Evolutionary conservation across 2,888 invertebrate genomes (phyloP), one percentile per base, ranked within the genome.

Genomic region (Machimus rusticus): DNA sequence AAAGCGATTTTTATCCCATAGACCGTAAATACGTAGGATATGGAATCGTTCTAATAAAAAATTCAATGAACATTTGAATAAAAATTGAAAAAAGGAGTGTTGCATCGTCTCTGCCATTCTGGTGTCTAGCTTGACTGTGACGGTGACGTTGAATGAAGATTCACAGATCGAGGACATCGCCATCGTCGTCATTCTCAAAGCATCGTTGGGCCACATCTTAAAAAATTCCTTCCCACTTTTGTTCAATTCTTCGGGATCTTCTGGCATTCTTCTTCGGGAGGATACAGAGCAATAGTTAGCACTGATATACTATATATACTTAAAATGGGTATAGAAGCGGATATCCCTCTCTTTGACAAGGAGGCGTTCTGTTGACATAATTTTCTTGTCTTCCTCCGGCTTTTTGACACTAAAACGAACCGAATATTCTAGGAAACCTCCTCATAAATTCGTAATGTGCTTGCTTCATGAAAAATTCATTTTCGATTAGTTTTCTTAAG

Each of bases 391-490:
- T 9, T 78, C 43, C 34, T 39, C 43, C 19, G 5, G 39, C 43
- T 78, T 43, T 78, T 78, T 78, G 78, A 78, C 39, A 78, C 78
- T 78, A 78, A 37, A 23, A 0, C 23, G 46, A 78, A 39, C 77
- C 19, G 39, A 77, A 19, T 39, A 37, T 19, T 78, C 37, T 23
- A 78, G 39, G 78, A 51, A 81, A 81, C 81, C 51, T 81, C 81
- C 51, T 81, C 81, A 81, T 81, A 81, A 46, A 81, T 81, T 28
- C 31, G 55, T 55, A 81, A 81, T 81, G 81, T 81, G 81, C 34
- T 55, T 55, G 23, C 31, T 55, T 81, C 81, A 81, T 81, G 81
- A 55, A 81, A 81, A 55, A 81, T 81, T 81, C 81, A 81, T 81
- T 81, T 81, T 81, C 81, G 81, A 81, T 81, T 81, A 81, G 81